Evolutionary conservation across 2,113 vertebrate species (phyloP).

Genomic region (Tauraco erythrolophus): DNA sequence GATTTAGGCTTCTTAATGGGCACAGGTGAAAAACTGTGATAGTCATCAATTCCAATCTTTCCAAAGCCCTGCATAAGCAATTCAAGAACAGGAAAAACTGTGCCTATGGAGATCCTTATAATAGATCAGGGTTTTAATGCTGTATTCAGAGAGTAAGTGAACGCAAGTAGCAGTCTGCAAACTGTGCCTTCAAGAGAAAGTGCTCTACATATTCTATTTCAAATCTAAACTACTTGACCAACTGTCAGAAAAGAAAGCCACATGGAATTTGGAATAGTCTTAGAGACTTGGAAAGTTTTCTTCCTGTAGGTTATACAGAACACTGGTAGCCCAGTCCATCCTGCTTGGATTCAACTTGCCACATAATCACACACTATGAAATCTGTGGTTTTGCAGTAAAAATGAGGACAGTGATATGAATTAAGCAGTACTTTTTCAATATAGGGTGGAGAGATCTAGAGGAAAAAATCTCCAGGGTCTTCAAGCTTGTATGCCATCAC

Average conservation of each 20-base stretch:
- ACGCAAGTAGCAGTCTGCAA: neutral
- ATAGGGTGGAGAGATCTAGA: neutral
- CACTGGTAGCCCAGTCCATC: neutral
- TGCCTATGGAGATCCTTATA: neutral
- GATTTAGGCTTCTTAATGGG: neutral
- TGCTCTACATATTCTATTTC: neutral
- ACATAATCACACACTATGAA: neutral
- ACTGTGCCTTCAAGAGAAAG: neutral
- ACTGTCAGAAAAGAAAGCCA: neutral
- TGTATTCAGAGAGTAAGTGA: neutral
- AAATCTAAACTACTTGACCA: neutral
- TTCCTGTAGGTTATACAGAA: neutral
- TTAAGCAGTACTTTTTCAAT: neutral
- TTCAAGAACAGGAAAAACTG: neutral
- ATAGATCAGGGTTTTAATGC: neutral
- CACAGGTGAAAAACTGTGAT: neutral
- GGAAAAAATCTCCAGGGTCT: neutral
- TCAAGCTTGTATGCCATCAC: neutral
- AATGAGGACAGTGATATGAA: neutral
- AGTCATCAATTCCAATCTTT: neutral
- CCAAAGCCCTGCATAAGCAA: neutral
- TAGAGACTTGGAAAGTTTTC: neutral
- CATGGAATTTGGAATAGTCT: neutral
- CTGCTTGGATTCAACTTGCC: neutral
- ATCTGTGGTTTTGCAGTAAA: neutral